phyloP scores from a whole-genome alignment of 2,797 vertebrate genomes.

The Carcharodon carcharias region DNA sequence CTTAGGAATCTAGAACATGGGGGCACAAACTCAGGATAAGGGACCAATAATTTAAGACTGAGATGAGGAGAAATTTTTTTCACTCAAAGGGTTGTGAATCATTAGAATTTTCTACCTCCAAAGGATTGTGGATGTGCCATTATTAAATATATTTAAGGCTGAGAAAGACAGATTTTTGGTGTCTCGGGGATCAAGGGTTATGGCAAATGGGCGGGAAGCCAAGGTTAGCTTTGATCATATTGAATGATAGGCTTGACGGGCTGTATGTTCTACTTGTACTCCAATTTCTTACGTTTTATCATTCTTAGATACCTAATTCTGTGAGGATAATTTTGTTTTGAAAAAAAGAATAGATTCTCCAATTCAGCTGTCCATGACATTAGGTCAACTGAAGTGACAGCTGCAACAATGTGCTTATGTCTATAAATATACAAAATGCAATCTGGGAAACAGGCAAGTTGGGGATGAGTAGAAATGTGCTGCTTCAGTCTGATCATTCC shows the following conservation, averaged over 20 bases:
- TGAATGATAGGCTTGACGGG: neutral
- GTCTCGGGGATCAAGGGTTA: too few species aligned
- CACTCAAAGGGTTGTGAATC: neutral
- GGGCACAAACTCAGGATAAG: neutral
- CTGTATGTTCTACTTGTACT: neutral
- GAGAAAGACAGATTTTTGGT: neutral
- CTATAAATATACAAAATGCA: neutral
- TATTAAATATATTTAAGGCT: neutral
- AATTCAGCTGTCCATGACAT: neutral
- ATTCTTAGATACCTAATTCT: neutral
- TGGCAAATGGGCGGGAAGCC: neutral
- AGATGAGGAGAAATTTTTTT: neutral
- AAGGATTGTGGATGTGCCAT: neutral
- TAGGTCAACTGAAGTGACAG: neutral
- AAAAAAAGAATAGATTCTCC: neutral
- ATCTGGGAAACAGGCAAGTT: neutral
- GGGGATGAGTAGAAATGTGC: neutral
- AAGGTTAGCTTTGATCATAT: neutral
- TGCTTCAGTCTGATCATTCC: neutral
- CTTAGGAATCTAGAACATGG: neutral
- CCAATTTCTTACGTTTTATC: neutral
- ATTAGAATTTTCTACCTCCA: neutral
- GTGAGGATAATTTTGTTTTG: neutral
- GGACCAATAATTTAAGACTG: neutral
- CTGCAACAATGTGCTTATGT: neutral